phyloP scores from a whole-genome alignment of 2,113 vertebrate genomes.

The Platysteira castanea region DNA sequence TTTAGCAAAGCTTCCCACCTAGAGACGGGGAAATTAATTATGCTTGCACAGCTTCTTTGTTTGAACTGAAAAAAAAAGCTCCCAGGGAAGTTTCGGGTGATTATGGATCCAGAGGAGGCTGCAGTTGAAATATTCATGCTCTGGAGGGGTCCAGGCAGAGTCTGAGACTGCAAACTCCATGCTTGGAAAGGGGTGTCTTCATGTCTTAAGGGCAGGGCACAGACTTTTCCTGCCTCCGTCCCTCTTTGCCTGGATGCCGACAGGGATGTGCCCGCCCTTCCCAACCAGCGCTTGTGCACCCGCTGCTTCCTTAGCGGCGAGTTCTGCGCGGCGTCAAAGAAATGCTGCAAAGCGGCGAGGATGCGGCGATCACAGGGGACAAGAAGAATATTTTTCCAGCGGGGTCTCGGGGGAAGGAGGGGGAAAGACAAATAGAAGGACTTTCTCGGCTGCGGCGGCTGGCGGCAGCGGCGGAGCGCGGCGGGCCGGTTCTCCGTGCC shows the following conservation, averaged over 20 bases:
- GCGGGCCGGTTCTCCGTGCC: constrained; percentile 22
- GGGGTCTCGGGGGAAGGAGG: neutral
- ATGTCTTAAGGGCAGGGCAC: neutral
- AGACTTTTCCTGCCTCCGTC: neutral
- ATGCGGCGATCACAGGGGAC: neutral
- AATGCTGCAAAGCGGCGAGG: neutral
- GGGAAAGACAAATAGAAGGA: neutral
- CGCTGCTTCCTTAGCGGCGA: neutral
- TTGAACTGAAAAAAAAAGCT: neutral
- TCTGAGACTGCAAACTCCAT: neutral
- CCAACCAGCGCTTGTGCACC: accelerated
- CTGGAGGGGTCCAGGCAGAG: neutral
- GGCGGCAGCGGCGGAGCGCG: neutral
- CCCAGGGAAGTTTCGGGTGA: neutral
- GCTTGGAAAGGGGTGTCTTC: neutral
- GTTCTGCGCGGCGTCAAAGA: neutral
- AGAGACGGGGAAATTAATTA: neutral
- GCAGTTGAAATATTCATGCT: neutral
- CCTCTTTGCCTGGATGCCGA: accelerated
- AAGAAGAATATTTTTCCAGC: neutral
- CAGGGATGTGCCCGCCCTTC: neutral
- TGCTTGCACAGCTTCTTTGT: neutral
- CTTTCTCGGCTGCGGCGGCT: neutral
- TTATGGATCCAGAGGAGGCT: neutral
- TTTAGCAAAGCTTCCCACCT: constrained; percentile 3